phyloP scores from a whole-genome alignment of 2,113 vertebrate species.

The Syngnathoides biaculeatus region DNA sequence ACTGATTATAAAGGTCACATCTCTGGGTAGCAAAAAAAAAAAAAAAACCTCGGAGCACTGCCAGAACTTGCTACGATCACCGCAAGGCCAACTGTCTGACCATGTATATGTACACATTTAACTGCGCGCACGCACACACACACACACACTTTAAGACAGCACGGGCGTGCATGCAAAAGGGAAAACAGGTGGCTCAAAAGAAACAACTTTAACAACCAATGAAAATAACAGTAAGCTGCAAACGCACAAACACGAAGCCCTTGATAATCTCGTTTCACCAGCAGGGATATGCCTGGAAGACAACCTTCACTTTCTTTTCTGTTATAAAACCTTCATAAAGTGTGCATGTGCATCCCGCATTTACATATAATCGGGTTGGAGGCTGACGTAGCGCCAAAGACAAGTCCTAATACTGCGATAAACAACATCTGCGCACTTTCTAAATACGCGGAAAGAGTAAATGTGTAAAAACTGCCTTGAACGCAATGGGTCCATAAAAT shows the following conservation, averaged over 20 bases:
- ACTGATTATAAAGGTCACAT: slow-evolving; percentile 58
- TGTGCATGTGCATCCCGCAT: slow-evolving; percentile 31
- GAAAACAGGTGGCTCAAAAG: slow-evolving; percentile 19
- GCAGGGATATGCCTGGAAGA: slow-evolving; percentile 56
- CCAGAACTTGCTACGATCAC: slow-evolving; percentile 14
- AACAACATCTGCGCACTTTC: slow-evolving; percentile 35
- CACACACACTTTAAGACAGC: neutral
- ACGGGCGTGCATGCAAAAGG: slow-evolving; percentile 6
- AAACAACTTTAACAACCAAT: slow-evolving; percentile 13
- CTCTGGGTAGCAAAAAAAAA: slow-evolving; percentile 26
- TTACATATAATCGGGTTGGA: slow-evolving; percentile 8
- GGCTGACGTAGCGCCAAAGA: slow-evolving; percentile 14
- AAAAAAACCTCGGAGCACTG: slow-evolving; percentile 7
- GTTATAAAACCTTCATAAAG: slow-evolving; percentile 37
- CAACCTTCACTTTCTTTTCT: slow-evolving; percentile 48
- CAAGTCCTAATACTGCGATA: slow-evolving; percentile 26
- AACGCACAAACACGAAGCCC: slow-evolving; percentile 15
- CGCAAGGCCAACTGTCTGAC: slow-evolving; percentile 22
- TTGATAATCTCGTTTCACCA: slow-evolving; percentile 60
- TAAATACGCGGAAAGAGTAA: slow-evolving; percentile 36
- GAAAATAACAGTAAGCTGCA: slow-evolving; percentile 18
- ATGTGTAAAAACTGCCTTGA: neutral
- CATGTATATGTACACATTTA: neutral
- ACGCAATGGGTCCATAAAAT: slow-evolving; percentile 61
- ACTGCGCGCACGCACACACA: neutral